These are phyloP conservation scores for Drosophila lacteicornis DNA, from an alignment of 1,140 invertebrate genomes.

Conservation along the genomic window DNA sequence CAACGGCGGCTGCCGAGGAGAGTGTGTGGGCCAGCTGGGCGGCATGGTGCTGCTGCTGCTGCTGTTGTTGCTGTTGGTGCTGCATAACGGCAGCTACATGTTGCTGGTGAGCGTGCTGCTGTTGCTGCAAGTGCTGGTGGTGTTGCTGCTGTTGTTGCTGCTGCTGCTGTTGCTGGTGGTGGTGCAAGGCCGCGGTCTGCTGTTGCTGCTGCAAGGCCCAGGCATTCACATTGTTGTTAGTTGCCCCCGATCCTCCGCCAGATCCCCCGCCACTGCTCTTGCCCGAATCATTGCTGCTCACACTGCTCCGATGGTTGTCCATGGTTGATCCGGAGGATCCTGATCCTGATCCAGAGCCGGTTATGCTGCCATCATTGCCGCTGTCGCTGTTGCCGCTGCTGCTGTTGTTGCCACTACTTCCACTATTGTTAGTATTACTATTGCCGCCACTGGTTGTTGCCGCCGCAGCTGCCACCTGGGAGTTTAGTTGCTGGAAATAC, in stretches of 20 bases:
- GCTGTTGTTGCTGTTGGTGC: slow-evolving; percentile 59
- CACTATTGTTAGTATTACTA: slow-evolving; percentile 29
- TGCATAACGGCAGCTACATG: slow-evolving; percentile 63
- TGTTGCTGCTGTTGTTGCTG: slow-evolving; percentile 66
- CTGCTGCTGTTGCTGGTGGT: slow-evolving; percentile 66
- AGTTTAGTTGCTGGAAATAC: slow-evolving; percentile 81
- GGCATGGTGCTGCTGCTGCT: slow-evolving; percentile 73
- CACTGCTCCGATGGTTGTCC: slow-evolving; percentile 77
- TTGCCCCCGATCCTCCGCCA: slow-evolving; percentile 11
- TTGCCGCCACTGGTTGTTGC: slow-evolving; percentile 41
- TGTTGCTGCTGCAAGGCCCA: slow-evolving; percentile 68
- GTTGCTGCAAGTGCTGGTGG: slow-evolving; percentile 71
- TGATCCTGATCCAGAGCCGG: slow-evolving; percentile 43
- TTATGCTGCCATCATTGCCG: slow-evolving; percentile 64
- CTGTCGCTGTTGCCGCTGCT: slow-evolving; percentile 56
- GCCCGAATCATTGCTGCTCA: slow-evolving; percentile 78
- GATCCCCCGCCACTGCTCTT: slow-evolving; percentile 56
- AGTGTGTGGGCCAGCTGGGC: slow-evolving; percentile 68
- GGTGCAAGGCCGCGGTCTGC: slow-evolving; percentile 54
- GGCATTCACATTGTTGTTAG: slow-evolving; percentile 51
- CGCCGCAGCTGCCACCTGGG: slow-evolving; percentile 61
- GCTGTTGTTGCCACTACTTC: slow-evolving; percentile 36
- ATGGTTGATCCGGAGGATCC: slow-evolving; percentile 53
- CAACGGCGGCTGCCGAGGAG: slow-evolving; percentile 60
- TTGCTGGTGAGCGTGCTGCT: slow-evolving; percentile 77